These are phyloP conservation scores for Tichodroma muraria DNA, from an alignment of 2,113 vertebrate genomes.

Conservation along the genomic window DNA sequence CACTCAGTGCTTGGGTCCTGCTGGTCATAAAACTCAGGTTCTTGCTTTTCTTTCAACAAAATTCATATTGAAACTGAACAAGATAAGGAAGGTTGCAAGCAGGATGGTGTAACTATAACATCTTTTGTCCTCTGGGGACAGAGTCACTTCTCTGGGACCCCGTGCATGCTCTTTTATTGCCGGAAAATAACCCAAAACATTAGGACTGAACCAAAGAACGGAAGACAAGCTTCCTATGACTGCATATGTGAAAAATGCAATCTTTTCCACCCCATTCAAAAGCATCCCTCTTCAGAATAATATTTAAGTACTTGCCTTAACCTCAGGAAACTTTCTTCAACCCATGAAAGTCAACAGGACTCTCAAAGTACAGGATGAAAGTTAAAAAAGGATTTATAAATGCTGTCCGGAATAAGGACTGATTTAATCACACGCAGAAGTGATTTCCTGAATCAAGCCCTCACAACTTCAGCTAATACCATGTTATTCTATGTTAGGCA, in stretches of 20 bases:
- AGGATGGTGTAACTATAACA: background rate
- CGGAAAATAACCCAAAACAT: background rate
- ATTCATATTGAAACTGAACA: background rate
- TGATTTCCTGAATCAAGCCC: constrained; percentile 13
- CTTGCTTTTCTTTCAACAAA: background rate
- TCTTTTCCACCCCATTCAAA: background rate
- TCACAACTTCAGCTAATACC: background rate
- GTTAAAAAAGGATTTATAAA: background rate
- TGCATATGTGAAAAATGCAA: background rate
- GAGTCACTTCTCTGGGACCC: background rate
- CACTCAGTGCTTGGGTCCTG: background rate
- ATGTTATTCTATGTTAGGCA: background rate
- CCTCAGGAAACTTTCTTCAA: background rate
- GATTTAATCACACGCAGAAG: background rate
- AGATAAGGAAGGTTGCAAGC: background rate
- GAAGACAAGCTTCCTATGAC: background rate
- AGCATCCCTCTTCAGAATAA: background rate
- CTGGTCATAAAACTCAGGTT: background rate
- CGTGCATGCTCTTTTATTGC: background rate
- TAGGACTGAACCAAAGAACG: background rate
- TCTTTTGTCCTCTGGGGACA: background rate
- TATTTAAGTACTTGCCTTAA: background rate
- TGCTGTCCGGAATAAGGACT: background rate
- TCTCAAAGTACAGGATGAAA: background rate
- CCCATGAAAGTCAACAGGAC: background rate